Base-by-base conservation (phyloP, 2,113 vertebrate genomes). In the Coreoperca whiteheadi region DNA sequence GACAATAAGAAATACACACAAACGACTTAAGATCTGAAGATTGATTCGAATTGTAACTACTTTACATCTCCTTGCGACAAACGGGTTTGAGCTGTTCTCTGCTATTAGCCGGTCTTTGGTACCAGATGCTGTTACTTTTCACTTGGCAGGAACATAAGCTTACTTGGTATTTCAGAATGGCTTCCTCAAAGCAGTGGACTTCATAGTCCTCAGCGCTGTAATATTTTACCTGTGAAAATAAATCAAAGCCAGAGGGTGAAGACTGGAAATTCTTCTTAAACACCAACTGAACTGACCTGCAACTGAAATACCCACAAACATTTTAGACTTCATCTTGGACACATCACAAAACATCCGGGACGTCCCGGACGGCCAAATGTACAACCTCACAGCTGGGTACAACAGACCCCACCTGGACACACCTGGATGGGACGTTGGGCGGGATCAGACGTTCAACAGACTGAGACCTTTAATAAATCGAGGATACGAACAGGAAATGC, bases 141-240 rank as follows among this genome's bases (percentile, higher is more conserved):
- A 50, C 48, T 34, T 5, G 18, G 11, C 32, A 15, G 6, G 11
- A 59, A 54, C 20, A 37, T 6, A 7, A 11, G 9, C 64, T 89
- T 85, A 97, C 97, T 96, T 98, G 97, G 86, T 97, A 98, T 75
- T 96, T 97, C 83, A 96, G 0, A 68, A 98, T 96, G 63, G 97
- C 96, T 0, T 97, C 95, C 0, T 94, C 96, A 84, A 97, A 98
- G 82, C 96, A 95, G 18, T 92, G 93, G 65, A 97, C 96, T 86
- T 98, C 97, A 0, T 98, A 97, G 60, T 83, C 77, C 86, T 98
- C 97, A 0, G 97, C 97, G 0, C 95, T 97, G 89, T 97, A 97
- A 82, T 98, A 98, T 83, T 98, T 98, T 37, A 98, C 97, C 97
- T 98, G 90, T 20, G 34, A 15, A 48, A 56, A 65, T 25, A 34